These are phyloP conservation scores for Frankliniella fusca DNA, from an alignment of 2,888 invertebrate genomes.

Conservation along the genomic window DNA sequence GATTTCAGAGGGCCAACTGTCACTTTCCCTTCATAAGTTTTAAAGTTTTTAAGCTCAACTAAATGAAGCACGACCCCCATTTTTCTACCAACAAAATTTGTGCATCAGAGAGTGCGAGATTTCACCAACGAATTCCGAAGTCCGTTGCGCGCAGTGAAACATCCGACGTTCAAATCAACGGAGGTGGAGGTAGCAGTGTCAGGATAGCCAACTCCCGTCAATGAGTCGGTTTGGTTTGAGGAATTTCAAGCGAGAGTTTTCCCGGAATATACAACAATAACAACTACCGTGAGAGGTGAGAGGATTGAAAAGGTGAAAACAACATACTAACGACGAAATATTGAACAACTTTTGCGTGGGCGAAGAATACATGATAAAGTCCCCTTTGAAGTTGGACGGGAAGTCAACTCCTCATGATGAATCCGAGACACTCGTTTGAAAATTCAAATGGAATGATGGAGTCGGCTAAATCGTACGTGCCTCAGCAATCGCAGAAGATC, in stretches of 20 bases:
- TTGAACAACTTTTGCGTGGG: no score
- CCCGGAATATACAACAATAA: background rate
- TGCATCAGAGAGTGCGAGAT: no score
- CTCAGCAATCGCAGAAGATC: no score
- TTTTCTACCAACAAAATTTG: no score
- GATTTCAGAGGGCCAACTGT: conserved; percentile 92
- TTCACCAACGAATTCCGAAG: no score
- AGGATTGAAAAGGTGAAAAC: background rate
- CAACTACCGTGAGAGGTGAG: background rate
- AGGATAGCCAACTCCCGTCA: background rate
- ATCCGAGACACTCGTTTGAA: no score
- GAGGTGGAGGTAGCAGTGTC: background rate
- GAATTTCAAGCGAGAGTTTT: background rate
- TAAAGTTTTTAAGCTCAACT: conserved; percentile 98
- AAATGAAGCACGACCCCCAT: conserved; percentile 39
- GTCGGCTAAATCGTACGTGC: no score
- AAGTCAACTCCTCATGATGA: no score
- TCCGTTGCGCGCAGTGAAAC: background rate
- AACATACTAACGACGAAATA: background rate
- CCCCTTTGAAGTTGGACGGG: no score
- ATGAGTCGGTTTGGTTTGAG: no score
- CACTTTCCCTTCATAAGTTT: conserved; percentile 92
- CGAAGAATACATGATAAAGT: no score
- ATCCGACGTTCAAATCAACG: background rate
- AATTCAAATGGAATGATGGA: no score